phyloP scores from a whole-genome alignment of 2,888 invertebrate genomes.

The Philhelius pedissequus region DNA sequence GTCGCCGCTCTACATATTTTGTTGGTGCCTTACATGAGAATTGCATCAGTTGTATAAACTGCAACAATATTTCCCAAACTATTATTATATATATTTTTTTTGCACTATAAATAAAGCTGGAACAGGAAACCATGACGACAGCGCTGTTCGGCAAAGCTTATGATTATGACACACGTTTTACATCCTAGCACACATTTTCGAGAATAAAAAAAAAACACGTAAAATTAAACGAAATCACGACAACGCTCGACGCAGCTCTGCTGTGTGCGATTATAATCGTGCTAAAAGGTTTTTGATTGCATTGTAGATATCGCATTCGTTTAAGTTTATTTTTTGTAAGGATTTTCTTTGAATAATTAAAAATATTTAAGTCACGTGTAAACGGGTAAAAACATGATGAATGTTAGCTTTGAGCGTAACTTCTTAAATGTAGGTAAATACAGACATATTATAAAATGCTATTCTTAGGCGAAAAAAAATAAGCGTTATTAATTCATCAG shows the following conservation, averaged over 20 bases:
- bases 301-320: conserved; percentile 30
- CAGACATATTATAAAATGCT: neutral
- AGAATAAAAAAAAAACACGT: neutral
- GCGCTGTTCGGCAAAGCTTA: neutral
- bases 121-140: conserved; percentile 14
- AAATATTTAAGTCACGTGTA: conserved; percentile 8
- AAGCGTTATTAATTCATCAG: neutral
- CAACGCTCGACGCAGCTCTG: neutral
- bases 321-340: neutral
- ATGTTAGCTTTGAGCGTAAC: neutral
- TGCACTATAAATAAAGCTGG: conserved; percentile 7
- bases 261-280: conserved; percentile 46
- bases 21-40: too few species aligned
- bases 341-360: conserved; percentile 52
- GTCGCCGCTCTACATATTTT: too few species aligned
- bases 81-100: neutral
- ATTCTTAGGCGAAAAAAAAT: neutral
- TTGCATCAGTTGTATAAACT: too few species aligned
- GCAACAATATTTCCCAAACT: neutral
- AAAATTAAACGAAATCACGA: conserved; percentile 12
- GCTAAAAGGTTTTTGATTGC: conserved; percentile 64
- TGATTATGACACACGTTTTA: conserved; percentile 42
- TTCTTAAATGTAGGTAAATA: neutral
- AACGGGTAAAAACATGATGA: neutral
- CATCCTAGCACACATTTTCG: conserved; percentile 17